These are phyloP conservation scores for Trochalopteron elliotii DNA, from an alignment of 2,113 vertebrate genomes.

Conservation along the genomic window DNA sequence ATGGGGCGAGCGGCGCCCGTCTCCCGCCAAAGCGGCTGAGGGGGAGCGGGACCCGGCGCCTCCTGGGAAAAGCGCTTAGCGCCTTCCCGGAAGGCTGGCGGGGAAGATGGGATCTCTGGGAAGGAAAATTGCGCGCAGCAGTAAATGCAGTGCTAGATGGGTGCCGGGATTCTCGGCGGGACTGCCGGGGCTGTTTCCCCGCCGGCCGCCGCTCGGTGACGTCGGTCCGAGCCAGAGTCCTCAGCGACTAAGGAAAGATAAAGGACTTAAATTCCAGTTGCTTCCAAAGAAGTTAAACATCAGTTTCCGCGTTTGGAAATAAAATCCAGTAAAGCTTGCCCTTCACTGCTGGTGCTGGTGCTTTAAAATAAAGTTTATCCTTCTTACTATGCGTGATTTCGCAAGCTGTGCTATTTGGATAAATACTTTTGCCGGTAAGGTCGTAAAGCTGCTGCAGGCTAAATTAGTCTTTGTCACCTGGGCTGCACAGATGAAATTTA, in stretches of 20 bases:
- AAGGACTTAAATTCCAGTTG: too few relatives aligned
- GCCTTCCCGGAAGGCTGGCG: neutral
- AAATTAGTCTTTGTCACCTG: too few relatives aligned
- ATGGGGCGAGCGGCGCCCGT: neutral
- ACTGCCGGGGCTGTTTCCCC: accelerated
- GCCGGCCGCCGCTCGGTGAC: accelerated
- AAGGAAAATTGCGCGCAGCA: neutral
- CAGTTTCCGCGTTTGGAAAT: neutral
- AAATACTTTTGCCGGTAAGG: neutral
- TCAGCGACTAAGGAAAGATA: accelerated
- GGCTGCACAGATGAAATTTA: too few relatives aligned
- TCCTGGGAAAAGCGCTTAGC: neutral
- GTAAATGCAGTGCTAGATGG: neutral
- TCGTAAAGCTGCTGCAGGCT: neutral
- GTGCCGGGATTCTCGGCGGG: accelerated
- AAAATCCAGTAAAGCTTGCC: neutral
- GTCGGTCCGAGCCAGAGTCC: accelerated
- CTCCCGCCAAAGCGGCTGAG: neutral
- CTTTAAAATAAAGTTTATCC: neutral
- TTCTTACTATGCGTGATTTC: accelerated
- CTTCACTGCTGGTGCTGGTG: neutral
- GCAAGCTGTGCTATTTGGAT: neutral
- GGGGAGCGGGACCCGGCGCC: too few relatives aligned
- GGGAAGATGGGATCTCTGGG: accelerated
- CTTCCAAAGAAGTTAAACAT: neutral